A percentile compares a stretch with the other conserved stretches of the same genome.
Evolutionary conservation across 1,140 invertebrate genomes (phyloP).

Genomic region (Thaumetopoea pityocampa): DNA sequence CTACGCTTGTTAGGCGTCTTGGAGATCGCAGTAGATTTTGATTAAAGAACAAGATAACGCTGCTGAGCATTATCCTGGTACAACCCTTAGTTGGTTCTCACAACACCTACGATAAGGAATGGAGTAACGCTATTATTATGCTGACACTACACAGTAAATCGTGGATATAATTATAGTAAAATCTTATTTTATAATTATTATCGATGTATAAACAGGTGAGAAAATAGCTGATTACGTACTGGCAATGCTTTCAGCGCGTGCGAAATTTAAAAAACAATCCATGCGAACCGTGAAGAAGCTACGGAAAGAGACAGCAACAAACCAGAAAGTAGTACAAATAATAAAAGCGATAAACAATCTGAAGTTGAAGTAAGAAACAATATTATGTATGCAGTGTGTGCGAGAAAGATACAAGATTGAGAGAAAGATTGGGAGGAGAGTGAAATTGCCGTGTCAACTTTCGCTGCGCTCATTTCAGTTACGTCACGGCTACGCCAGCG

Average conservation of each 20-base stretch:
- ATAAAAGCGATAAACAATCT: conserved; percentile 34
- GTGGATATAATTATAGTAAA: too few species aligned
- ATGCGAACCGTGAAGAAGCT: conserved; percentile 47
- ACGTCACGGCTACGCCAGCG: conserved; percentile 49
- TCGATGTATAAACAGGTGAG: conserved; percentile 31
- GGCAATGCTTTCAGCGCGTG: conserved; percentile 52
- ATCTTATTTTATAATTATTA: too few species aligned
- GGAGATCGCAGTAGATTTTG: too few species aligned
- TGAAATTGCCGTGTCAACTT: conserved; percentile 68
- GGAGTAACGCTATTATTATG: too few species aligned
- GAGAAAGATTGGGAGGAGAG: conserved; percentile 59
- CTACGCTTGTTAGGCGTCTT: too few species aligned
- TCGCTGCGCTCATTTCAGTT: conserved; percentile 69
- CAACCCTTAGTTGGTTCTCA: too few species aligned
- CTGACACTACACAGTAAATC: too few species aligned
- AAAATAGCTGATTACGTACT: conserved; percentile 55
- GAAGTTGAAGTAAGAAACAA: conserved; percentile 30
- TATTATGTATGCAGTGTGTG: conserved; percentile 15
- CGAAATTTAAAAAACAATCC: conserved; percentile 53
- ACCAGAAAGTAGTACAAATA: conserved; percentile 20
- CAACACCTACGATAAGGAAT: too few species aligned
- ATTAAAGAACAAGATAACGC: too few species aligned
- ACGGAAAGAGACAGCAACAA: conserved; percentile 36
- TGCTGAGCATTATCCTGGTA: too few species aligned
- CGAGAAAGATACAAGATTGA: conserved; percentile 38